Conservation (phyloP, 2,888 invertebrate species). For the Keiferia lycopersicella region DNA sequence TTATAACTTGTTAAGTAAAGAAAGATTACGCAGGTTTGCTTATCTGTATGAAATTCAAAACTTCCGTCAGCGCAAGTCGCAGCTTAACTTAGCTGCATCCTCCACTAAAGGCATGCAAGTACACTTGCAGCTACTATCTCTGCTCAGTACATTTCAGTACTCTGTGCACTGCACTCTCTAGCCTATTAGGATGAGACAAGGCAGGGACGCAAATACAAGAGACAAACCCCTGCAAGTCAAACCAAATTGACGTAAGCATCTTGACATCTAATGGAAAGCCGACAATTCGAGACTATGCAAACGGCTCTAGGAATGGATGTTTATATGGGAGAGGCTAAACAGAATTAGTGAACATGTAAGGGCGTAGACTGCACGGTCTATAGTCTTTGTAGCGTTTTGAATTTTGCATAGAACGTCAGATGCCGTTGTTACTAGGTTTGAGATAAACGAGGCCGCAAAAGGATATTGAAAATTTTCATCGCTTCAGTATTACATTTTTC, state of each 20-base stretch:
- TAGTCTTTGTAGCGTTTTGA: neutral
- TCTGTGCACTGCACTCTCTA: neutral
- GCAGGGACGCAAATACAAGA: neutral
- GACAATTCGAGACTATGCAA: neutral
- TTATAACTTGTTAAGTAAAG: no score
- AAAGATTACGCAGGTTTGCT: no score
- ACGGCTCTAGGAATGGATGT: neutral
- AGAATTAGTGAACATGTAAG: neutral
- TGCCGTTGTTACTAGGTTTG: no score
- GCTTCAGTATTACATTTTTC: no score
- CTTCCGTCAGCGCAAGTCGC: no score
- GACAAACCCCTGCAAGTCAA: conserved; percentile 9
- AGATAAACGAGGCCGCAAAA: no score
- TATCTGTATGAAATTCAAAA: no score
- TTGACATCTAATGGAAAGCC: conserved; percentile 3
- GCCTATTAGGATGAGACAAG: conserved; percentile 4
- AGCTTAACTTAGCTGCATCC: neutral
- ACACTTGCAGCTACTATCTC: neutral
- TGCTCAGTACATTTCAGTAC: neutral
- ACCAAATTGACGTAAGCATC: conserved; percentile 8
- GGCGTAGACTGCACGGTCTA: neutral
- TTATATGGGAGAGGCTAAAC: neutral
- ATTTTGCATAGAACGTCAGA: neutral
- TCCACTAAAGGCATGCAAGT: no score
- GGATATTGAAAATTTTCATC: no score